Evolutionary conservation across 2,113 vertebrate species (phyloP), one percentile per base, ranked within the genome.

Genomic region (Labeo catla): DNA sequence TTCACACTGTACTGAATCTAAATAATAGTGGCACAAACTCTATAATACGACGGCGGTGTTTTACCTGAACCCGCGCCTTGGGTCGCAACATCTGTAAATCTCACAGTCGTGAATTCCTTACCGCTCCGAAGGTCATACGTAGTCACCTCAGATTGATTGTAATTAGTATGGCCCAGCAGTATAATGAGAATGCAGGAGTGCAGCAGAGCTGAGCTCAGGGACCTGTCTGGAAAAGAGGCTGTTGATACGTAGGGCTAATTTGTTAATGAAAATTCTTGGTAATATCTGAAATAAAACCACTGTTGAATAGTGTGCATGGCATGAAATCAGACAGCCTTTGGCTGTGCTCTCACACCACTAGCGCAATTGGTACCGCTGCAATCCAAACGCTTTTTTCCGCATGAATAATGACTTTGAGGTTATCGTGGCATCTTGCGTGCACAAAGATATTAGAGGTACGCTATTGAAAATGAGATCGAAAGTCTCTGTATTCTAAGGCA

Each of bases 131-230:
- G 84, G 73, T 77, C 43, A 68, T 45, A 86, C 49, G 21, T 3
- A 92, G 89, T 89, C 89, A 93, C 89, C 90, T 92, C 85, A 93
- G 92, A 94, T 93, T 93, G 91, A 94, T 94, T 94, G 93, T 90
- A 93, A 90, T 90, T 91, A 92, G 91, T 87, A 86, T 83, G 84
- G 88, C 87, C 90, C 88, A 89, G 66, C 84, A 84, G 87, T 52
- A 85, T 85, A 91, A 92, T 91, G 91, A 93, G 91, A 91, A 90
- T 50, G 88, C 91, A 91, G 90, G 85, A 81, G 87, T 86, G 86
- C 91, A 85, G 90, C 92, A 91, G 81, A 59, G 28, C 76, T 87
- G 86, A 91, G 84, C 86, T 82, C 80, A 50, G 63, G 11, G 45
- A 68, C 21, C 13, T 68, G 43, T 82, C 61, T 68, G 65, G 28